Base-by-base conservation (phyloP, 1,140 invertebrate species). In the Belonocnema kinseyi region DNA sequence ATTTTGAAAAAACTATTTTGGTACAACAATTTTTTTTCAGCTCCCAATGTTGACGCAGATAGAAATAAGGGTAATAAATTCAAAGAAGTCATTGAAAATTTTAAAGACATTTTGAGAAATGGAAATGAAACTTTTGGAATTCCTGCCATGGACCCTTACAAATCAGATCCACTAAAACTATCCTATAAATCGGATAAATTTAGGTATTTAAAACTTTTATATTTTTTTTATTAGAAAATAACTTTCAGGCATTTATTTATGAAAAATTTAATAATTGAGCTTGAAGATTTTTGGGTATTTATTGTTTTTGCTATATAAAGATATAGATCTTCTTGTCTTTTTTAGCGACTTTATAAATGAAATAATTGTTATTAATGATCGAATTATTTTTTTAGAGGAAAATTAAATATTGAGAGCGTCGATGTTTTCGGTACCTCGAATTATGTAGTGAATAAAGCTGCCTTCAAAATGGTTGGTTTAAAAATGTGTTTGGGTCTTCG, bases 101-200 rank as follows among this genome's bases (percentile, higher is more conserved):
- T 83, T 2, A 80, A 70, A 33, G 40, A 50, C 6, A 40, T 76
- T 0, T 26, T 80, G 66, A 66, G 19, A 76, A 75, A 70, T 13
- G 82, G 75, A 73, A 81, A 79, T 72, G 19, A 51, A 2, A 72
- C 52, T 3, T 12, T 79, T 11, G 77, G 79, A 26, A 71, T 83
- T 66, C 82, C 82, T 40, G 58, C 70, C 2, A 46, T 83, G 2
- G 79, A 81, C 50, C 82, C 82, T 26, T 73, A 73, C 1, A 12
- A 70, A 6, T 1, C 56, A 12, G 33, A 73, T 12, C 50, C 33
- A 40, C 13, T 40, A 8, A 33, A 40, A 46, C n/a, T 66, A 33
- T 33, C 61, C 33, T 40, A 16, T 1, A 66, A 66, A 16, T 66
- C 61, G 46, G 61, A 40, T 16, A n/a, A 40, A 66, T 66, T 66